Conservation (phyloP, 2,797 vertebrate genomes). For the Lagocephalus sceleratus region DNA sequence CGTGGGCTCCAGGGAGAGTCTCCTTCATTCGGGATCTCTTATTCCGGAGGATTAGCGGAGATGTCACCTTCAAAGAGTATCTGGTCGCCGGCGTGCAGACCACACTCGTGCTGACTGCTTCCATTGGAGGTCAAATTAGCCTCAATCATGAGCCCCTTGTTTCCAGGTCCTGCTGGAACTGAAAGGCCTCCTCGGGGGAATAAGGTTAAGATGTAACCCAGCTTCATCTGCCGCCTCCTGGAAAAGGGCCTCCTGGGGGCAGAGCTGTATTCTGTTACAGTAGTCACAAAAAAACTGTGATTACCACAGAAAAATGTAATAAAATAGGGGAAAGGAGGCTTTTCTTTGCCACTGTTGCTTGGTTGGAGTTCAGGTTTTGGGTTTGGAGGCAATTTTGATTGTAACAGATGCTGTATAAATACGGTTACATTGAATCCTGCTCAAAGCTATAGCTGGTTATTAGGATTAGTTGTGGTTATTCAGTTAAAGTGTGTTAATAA, state of each 20-base stretch:
- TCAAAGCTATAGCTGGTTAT: no score
- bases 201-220: slow-evolving; percentile 35
- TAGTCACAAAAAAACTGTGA: background rate
- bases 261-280: slow-evolving; percentile 5
- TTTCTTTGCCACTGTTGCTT: no score
- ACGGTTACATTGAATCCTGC: no score
- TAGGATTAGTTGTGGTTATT: no score
- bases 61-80: slow-evolving; percentile 37
- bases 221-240: slow-evolving; percentile 24
- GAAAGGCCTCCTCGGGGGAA: slow-evolving; percentile 35
- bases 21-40: slow-evolving; percentile 20
- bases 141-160: slow-evolving; percentile 58
- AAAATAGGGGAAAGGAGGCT: background rate
- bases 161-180: slow-evolving; percentile 39
- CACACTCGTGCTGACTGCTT: slow-evolving; percentile 36
- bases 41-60: slow-evolving; percentile 15
- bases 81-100: slow-evolving; percentile 7
- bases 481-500: no score
- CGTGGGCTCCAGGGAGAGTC: slow-evolving; percentile 6
- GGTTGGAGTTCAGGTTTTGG: no score
- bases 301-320: background rate
- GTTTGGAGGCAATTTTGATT: no score
- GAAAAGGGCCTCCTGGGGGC: slow-evolving; percentile 13
- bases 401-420: no score
- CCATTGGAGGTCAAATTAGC: slow-evolving; percentile 59